Conservation (phyloP, 2,888 invertebrate species). For the Saturnia pavonia region DNA sequence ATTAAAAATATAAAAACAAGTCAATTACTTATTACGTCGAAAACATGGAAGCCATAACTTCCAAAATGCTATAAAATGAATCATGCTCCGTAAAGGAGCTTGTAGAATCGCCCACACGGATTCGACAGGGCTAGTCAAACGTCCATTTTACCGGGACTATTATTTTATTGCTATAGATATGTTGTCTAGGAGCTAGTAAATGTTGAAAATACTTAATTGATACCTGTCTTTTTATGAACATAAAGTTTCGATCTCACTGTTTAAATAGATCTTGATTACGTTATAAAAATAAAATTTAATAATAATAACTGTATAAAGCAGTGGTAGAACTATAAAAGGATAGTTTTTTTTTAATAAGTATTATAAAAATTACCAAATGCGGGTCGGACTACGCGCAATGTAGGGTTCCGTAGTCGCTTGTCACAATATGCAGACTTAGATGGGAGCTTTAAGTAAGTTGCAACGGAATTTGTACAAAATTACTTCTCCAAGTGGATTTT, state of each 20-base stretch:
- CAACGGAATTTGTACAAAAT: too few relatives aligned
- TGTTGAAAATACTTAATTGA: neutral
- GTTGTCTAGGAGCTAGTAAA: slow-evolving; percentile 24
- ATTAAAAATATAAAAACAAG: slow-evolving; percentile 47
- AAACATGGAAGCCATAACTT: slow-evolving; percentile 43
- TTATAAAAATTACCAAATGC: neutral
- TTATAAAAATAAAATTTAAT: neutral
- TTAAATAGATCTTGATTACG: neutral
- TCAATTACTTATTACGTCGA: slow-evolving; percentile 43
- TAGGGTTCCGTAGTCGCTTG: too few relatives aligned
- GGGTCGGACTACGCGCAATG: too few relatives aligned
- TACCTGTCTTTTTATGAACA: neutral
- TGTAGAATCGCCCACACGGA: slow-evolving; percentile 42
- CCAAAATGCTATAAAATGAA: slow-evolving; percentile 48
- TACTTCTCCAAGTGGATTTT: too few relatives aligned
- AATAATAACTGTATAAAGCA: neutral
- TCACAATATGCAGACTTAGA: too few relatives aligned
- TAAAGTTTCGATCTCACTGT: neutral
- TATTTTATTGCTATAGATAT: slow-evolving; percentile 45
- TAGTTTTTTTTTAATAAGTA: neutral
- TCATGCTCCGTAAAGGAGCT: slow-evolving; percentile 49
- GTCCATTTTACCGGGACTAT: slow-evolving; percentile 28
- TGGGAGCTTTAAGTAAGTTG: too few relatives aligned
- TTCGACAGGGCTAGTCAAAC: slow-evolving; percentile 23
- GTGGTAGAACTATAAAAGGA: too few relatives aligned